Conservation (phyloP, 1,140 invertebrate genomes). For the Drosophila lowei region DNA sequence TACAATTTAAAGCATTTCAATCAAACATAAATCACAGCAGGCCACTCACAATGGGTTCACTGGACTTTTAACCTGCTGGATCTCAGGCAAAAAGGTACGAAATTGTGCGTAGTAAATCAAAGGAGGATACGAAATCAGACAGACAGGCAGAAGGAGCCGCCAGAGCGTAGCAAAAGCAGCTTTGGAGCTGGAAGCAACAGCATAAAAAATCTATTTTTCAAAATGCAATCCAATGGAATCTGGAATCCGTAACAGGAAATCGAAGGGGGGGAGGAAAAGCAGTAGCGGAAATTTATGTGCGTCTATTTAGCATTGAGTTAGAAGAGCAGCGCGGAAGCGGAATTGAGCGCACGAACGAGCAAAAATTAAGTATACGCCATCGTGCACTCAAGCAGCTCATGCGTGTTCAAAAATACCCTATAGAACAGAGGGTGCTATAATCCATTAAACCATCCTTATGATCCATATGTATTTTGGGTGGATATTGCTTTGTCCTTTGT, state of each 20-base stretch:
- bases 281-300: slow-evolving; percentile 70
- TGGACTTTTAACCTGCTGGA: slow-evolving; percentile 3
- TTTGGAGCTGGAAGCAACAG: slow-evolving; percentile 43
- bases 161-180: slow-evolving; percentile 6
- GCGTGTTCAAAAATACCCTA: slow-evolving; percentile 7
- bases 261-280: slow-evolving; percentile 1
- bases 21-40: slow-evolving; percentile 74
- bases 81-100: slow-evolving; percentile 40
- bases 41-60: slow-evolving; percentile 30
- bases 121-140: slow-evolving; percentile 12
- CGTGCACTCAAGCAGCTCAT: slow-evolving; percentile 51
- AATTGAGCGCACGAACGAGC: slow-evolving; percentile 66
- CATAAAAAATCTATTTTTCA: slow-evolving; percentile 74
- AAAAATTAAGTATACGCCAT: slow-evolving; percentile 77
- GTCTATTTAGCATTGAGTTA: slow-evolving; percentile 72
- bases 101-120: slow-evolving; percentile 72
- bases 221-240: slow-evolving; percentile 68
- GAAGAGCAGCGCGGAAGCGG: slow-evolving; percentile 41
- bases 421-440: too few species aligned
- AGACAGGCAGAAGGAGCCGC: not conserved
- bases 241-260: slow-evolving; percentile 44
- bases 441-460: too few species aligned
- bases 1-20: slow-evolving; percentile 75
- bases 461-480: too few species aligned
- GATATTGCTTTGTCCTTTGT: too few species aligned